These are phyloP conservation scores for Podarcis muralis DNA, from an alignment of 2,113 vertebrate genomes.

Conservation along the genomic window DNA sequence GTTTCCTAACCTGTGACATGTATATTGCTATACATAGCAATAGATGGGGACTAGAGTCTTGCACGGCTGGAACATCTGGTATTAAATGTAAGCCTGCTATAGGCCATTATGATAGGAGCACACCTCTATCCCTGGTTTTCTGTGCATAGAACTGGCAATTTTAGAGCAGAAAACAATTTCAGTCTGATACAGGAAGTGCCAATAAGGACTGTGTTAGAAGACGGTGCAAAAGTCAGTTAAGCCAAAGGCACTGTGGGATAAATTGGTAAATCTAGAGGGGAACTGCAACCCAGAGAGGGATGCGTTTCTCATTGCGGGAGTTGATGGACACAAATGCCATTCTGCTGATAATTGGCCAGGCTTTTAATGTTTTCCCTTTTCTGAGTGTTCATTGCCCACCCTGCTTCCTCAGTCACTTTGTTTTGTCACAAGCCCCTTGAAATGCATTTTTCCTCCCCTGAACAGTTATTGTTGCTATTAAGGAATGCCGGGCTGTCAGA, in stretches of 20 bases:
- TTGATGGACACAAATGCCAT: background rate
- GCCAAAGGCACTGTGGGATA: too few relatives aligned
- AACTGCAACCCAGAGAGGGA: background rate
- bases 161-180: background rate
- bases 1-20: background rate
- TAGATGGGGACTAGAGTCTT: background rate
- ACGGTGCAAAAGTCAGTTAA: background rate
- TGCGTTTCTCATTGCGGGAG: background rate
- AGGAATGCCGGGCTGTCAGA: background rate
- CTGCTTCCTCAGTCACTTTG: background rate
- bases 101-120: background rate
- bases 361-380: background rate
- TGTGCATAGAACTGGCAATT: background rate
- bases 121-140: background rate
- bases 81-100: background rate
- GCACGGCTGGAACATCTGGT: background rate
- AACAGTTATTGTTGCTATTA: background rate
- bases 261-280: background rate
- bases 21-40: background rate
- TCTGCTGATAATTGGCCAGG: background rate
- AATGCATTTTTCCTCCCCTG: background rate
- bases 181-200: background rate
- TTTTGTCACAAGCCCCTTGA: slow-evolving; percentile 2
- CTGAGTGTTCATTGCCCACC: background rate
- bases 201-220: background rate